These are phyloP conservation scores for Rhagonycha fulva DNA, from an alignment of 2,888 invertebrate species.

Conservation along the genomic window DNA sequence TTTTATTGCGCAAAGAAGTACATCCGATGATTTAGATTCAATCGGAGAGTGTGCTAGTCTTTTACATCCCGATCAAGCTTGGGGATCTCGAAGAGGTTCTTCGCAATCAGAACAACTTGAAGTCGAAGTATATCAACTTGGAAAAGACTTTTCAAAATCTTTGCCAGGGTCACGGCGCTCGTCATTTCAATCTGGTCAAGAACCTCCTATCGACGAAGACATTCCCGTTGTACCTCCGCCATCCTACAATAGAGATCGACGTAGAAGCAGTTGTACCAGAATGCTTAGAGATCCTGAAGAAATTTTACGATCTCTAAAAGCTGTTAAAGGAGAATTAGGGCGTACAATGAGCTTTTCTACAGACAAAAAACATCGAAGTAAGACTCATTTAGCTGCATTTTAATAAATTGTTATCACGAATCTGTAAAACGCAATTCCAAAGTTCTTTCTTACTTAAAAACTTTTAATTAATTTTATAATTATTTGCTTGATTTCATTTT, in stretches of 20 bases:
- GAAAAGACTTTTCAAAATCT: conserved; percentile 84
- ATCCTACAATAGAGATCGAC: conserved; percentile 68
- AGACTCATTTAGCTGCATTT: conserved; percentile 32
- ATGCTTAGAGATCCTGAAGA: conserved; percentile 79
- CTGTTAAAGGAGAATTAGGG: conserved; percentile 81
- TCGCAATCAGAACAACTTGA: conserved; percentile 87
- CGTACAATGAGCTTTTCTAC: conserved; percentile 81
- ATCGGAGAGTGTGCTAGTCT: conserved; percentile 76
- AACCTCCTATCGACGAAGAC: conserved; percentile 56
- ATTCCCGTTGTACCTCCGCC: conserved; percentile 59
- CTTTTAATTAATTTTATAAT: not conserved
- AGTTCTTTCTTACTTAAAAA: not conserved
- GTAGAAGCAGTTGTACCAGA: conserved; percentile 80
- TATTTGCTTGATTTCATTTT: not conserved
- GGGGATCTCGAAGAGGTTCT: conserved; percentile 81
- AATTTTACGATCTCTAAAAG: conserved; percentile 78
- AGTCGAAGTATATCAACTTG: conserved; percentile 78
- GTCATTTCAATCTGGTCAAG: conserved; percentile 74
- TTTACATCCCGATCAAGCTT: conserved; percentile 86
- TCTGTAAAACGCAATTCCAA: not conserved
- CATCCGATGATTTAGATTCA: conserved; percentile 75
- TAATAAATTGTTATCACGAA: not conserved
- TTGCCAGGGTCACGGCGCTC: conserved; percentile 83
- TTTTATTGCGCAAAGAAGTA: conserved; percentile 75
- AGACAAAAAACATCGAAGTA: conserved; percentile 63